phyloP scores from a whole-genome alignment of 2,797 vertebrate species.

The Crax fasciolata region DNA sequence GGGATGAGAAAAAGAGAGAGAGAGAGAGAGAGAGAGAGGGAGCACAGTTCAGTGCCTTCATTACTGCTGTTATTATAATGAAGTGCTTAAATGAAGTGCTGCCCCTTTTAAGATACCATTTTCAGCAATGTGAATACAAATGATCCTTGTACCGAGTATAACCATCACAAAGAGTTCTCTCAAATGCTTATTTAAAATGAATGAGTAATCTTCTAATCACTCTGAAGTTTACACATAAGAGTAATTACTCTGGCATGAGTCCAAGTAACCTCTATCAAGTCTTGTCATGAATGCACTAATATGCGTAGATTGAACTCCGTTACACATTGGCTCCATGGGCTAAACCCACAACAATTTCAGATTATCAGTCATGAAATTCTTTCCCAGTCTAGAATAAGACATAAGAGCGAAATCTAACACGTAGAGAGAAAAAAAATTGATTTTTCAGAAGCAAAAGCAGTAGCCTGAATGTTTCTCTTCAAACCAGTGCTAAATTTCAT shows the following conservation, averaged over 20 bases:
- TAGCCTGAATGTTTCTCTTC: not conserved
- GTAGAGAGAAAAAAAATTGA: not conserved
- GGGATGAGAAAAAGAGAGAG: constrained; percentile 7
- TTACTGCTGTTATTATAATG: not conserved
- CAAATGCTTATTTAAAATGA: not conserved
- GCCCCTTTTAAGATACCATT: constrained; percentile 1
- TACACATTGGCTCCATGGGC: not conserved
- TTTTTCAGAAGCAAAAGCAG: not conserved
- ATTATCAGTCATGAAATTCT: not conserved
- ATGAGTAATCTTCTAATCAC: constrained; percentile 12
- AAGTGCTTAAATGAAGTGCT: constrained; percentile 6
- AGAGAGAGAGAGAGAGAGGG: constrained; percentile 8
- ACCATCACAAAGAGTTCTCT: not conserved
- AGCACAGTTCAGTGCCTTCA: not conserved
- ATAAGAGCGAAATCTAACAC: not conserved
- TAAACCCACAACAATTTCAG: not conserved
- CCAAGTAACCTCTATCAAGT: not conserved
- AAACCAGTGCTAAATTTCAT: not conserved
- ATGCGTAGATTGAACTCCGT: not conserved
- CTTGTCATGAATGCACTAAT: not conserved
- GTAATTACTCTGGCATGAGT: not conserved
- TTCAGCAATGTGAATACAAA: constrained; percentile 63
- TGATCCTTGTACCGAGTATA: not conserved
- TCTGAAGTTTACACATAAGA: not conserved
- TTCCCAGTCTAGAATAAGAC: not conserved